phyloP scores from a whole-genome alignment of 2,888 invertebrate species.

The Phorcus lineatus region DNA sequence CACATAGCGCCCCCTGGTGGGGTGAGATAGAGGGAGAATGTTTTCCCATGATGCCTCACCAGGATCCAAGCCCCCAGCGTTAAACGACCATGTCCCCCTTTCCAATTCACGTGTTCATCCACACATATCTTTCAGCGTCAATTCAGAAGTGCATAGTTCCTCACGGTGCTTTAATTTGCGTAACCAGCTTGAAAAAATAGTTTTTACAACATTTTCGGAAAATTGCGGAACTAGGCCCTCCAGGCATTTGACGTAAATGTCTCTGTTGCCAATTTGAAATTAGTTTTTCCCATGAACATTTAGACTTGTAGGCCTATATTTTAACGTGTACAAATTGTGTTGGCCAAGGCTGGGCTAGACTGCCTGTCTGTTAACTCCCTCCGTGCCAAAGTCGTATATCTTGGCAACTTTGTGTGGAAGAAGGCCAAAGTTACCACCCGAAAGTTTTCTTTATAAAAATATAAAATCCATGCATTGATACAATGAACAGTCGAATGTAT shows the following conservation, averaged over 20 bases:
- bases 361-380: neutral
- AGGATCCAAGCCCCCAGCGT: neutral
- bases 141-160: neutral
- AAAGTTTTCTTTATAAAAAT: too few species aligned
- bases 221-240: neutral
- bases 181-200: neutral
- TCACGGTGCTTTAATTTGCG: neutral
- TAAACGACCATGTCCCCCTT: neutral
- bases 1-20: neutral
- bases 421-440: too few species aligned
- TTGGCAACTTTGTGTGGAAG: too few species aligned
- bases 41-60: neutral
- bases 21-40: neutral
- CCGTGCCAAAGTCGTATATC: too few species aligned
- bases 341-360: neutral
- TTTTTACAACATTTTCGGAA: neutral
- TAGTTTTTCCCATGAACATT: constrained; percentile 2
- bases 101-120: neutral
- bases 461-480: too few species aligned
- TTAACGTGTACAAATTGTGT: neutral
- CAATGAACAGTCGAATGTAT: too few species aligned
- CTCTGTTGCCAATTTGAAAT: neutral
- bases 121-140: neutral
- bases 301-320: neutral
- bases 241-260: neutral